phyloP scores from a whole-genome alignment of 2,797 vertebrate genomes.

The Sebastes matsubarae region DNA sequence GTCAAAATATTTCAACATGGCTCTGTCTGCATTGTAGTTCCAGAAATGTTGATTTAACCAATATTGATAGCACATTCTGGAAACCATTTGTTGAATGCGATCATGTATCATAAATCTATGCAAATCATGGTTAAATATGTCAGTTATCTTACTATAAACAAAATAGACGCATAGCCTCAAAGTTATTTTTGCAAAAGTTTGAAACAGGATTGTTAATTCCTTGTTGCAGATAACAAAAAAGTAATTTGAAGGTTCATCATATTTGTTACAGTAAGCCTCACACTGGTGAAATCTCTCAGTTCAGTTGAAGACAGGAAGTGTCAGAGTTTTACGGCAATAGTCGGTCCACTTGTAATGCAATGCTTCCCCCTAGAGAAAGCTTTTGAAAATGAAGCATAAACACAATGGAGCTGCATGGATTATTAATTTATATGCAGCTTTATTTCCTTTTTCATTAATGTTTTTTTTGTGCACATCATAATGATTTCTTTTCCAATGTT shows the following conservation, averaged over 20 bases:
- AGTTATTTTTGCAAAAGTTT: background rate
- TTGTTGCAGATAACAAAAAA: background rate
- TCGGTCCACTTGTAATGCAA: constrained; percentile 37
- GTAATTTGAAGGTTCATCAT: background rate
- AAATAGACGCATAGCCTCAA: background rate
- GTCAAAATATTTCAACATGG: background rate
- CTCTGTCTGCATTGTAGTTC: background rate
- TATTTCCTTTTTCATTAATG: background rate
- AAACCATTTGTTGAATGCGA: background rate
- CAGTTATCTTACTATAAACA: background rate
- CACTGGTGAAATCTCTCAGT: background rate
- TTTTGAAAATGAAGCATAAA: background rate
- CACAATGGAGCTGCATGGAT: background rate
- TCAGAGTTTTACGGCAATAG: background rate
- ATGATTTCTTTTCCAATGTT: background rate
- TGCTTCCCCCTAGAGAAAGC: constrained; percentile 59
- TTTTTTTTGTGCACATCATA: background rate
- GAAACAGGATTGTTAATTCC: background rate
- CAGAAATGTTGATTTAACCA: background rate
- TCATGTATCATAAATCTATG: background rate
- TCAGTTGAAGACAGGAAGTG: background rate
- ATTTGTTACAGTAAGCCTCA: background rate
- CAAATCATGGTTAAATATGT: background rate
- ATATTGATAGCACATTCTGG: background rate
- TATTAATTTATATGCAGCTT: background rate